Conservation (phyloP, 2,113 vertebrate genomes). For the Theropithecus gelada region DNA sequence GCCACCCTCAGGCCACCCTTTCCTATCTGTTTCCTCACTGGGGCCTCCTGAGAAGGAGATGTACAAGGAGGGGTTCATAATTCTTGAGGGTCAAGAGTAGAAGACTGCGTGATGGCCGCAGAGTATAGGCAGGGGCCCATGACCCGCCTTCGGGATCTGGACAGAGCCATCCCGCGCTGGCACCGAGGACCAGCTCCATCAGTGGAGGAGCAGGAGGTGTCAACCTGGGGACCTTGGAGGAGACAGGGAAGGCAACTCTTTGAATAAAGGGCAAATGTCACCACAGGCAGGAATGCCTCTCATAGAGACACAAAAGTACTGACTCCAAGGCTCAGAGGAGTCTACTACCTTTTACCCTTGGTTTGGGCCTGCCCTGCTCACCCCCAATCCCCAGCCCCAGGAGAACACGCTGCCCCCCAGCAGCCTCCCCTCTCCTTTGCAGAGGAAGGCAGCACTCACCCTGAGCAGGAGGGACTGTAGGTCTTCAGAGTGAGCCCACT, state of each 20-base stretch:
- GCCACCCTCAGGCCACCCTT: not conserved
- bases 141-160: not conserved
- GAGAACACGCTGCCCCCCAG: not conserved
- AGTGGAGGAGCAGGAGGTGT: not conserved
- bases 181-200: not conserved
- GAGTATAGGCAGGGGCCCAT: not conserved
- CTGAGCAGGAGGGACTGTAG: slow-evolving; percentile 89
- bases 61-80: not conserved
- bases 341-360: not conserved
- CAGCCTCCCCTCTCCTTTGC: not conserved
- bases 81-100: not conserved
- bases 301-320: not conserved
- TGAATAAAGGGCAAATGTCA: not conserved
- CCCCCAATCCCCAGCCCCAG: accelerated
- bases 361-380: not conserved
- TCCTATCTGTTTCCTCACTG: accelerated
- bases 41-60: not conserved
- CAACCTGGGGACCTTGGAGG: not conserved
- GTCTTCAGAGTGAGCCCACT: slow-evolving; percentile 83
- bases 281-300: accelerated
- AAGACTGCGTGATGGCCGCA: accelerated
- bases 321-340: not conserved
- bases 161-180: not conserved
- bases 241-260: not conserved
- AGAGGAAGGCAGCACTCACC: slow-evolving; percentile 80